Conservation (phyloP, 2,113 vertebrate genomes). For the Tragelaphus imberbis region DNA sequence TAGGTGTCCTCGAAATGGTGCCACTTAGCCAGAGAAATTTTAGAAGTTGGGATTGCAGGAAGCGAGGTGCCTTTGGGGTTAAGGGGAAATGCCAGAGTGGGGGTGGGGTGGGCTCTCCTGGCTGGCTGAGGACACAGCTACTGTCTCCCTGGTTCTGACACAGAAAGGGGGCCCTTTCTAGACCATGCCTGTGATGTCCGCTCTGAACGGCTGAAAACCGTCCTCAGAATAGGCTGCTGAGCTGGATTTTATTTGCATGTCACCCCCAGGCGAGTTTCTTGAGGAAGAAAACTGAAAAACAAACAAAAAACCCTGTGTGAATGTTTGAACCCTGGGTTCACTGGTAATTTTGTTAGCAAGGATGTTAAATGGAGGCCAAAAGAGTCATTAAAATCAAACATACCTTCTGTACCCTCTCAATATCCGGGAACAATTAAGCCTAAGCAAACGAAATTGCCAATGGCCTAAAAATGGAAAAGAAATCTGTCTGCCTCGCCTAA, state of each 20-base stretch:
- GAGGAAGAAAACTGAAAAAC: background rate
- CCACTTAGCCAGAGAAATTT: background rate
- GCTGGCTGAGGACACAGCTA: background rate
- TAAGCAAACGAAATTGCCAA: slow-evolving; percentile 47
- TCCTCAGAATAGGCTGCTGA: background rate
- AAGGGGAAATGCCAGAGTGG: background rate
- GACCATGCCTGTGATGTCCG: background rate
- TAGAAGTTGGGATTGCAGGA: background rate
- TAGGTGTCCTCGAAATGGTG: accelerated
- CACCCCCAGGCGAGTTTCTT: background rate
- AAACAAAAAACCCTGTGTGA: background rate
- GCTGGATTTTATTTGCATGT: slow-evolving; percentile 17
- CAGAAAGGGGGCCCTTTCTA: background rate
- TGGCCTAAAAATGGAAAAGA: slow-evolving; percentile 26
- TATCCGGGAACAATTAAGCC: slow-evolving; percentile 66
- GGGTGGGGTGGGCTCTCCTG: background rate
- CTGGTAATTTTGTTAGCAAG: background rate
- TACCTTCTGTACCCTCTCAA: slow-evolving; percentile 32
- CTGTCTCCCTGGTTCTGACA: background rate
- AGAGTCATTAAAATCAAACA: slow-evolving; percentile 61
- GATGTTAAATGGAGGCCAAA: slow-evolving; percentile 41
- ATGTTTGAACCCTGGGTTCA: background rate
- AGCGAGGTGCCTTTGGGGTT: background rate
- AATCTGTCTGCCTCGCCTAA: background rate
- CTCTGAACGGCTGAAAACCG: background rate